phyloP scores from a whole-genome alignment of 2,797 vertebrate genomes.

The Acrossocheilus fasciatus region DNA sequence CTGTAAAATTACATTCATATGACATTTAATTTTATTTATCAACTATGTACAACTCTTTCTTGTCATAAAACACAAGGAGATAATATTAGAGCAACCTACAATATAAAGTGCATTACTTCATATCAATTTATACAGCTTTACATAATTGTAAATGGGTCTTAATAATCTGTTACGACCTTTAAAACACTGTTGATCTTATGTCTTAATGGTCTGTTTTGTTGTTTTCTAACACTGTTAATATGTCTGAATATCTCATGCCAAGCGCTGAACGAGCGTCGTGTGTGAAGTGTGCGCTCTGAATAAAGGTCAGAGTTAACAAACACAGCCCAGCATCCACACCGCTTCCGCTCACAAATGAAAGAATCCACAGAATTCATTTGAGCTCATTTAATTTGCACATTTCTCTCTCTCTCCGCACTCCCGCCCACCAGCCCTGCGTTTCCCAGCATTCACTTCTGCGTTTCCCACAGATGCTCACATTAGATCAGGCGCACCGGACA shows the following conservation, averaged over 20 bases:
- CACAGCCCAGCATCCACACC: neutral
- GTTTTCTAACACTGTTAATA: no score
- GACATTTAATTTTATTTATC: neutral
- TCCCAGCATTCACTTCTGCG: constrained; percentile 2
- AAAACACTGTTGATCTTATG: no score
- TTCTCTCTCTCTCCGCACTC: neutral
- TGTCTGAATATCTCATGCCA: no score
- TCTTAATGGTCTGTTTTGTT: no score
- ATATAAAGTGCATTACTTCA: no score
- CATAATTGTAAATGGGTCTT: no score
- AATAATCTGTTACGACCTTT: no score
- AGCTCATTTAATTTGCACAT: neutral
- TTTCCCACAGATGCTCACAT: neutral
- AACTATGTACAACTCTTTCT: neutral
- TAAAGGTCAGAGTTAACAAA: no score
- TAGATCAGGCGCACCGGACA: neutral
- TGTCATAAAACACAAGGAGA: neutral
- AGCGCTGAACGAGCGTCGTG: no score
- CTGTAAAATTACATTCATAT: no score
- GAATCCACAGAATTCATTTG: neutral
- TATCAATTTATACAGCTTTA: no score
- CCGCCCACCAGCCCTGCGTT: neutral
- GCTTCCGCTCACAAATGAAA: neutral
- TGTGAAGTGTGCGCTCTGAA: no score
- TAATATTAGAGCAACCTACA: neutral